Percentiles rank a stretch among this genome's conserved stretches.
Conservation (phyloP, 2,113 vertebrate species). For the Gopherus evgoodei region DNA sequence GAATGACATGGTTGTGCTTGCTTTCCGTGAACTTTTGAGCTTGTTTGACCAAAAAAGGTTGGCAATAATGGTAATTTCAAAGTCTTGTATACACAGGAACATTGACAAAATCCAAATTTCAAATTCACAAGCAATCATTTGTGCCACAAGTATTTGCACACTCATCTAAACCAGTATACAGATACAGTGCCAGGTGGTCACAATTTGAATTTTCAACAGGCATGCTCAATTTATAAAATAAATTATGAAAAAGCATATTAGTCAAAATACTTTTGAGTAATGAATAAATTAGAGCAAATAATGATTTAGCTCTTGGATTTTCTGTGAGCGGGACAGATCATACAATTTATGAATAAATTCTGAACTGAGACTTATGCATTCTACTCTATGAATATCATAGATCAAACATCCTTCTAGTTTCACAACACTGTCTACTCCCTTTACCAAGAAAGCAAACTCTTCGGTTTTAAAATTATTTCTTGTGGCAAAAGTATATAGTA, state of each 20-base stretch:
- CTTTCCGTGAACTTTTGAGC: background rate
- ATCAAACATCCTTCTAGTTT: slow-evolving; percentile 26
- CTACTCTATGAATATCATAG: slow-evolving; percentile 21
- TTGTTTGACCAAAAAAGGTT: slow-evolving; percentile 2
- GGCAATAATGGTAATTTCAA: slow-evolving; percentile 29
- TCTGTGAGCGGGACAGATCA: background rate
- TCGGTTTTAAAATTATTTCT: slow-evolving; percentile 60
- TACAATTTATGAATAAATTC: background rate
- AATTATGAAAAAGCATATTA: background rate
- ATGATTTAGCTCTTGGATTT: background rate
- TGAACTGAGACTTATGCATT: background rate
- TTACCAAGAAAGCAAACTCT: slow-evolving; percentile 57
- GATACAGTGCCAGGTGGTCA: background rate
- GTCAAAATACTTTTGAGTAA: background rate
- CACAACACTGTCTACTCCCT: slow-evolving; percentile 36
- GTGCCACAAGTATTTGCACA: background rate
- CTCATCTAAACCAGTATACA: background rate
- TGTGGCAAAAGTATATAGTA: slow-evolving; percentile 62
- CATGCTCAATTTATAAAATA: slow-evolving; percentile 18
- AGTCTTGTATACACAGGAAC: background rate
- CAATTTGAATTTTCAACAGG: background rate
- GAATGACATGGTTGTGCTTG: background rate
- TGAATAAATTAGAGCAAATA: background rate
- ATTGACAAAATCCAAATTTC: background rate
- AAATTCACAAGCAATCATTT: slow-evolving; percentile 28